Evolutionary conservation across 2,888 invertebrate genomes (phyloP), one percentile per base, ranked within the genome.

Genomic region (Aethes cnicana): DNA sequence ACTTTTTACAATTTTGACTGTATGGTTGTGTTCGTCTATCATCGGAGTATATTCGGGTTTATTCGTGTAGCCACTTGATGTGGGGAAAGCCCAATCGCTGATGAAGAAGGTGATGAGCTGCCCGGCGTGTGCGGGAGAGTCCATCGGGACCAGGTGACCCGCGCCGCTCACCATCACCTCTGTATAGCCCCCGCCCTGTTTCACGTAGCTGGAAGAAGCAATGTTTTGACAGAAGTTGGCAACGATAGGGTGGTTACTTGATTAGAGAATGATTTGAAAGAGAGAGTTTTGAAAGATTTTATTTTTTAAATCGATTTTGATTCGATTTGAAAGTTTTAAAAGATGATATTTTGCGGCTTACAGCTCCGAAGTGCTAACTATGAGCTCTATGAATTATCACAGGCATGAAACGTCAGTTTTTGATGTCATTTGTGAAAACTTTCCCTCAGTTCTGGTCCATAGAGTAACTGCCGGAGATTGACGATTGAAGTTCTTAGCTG

Each of bases 81-180:
- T 79, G 52, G 26, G 71, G 69, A 0, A 65, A 17, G 1, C 66
- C 72, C 65, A 23, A 0, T 68, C 72, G 14, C 63, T 55, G 48
- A 84, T 78, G 63, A 84, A 86, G 61, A 58, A 64, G 11, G 68
- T 58, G 25, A 84, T 62, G 0, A 85, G 63, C 16, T 72, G 52
- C 2, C 57, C 71, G 0, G 91, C 84, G 62, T 90, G 70, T 0
- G 63, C 81, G 0, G 93, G 93, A 56, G 92, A 91, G 72, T 93
- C 93, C 18, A 87, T 74, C 0, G 93, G 92, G 0, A 91, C 91
- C 65, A 93, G 81, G 65, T 94, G 93, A 0, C 94, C 94, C 0
- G 93, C 91, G 46, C 90, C 89, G 1, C 91, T 76, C 0, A 93
- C 85, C 3, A 92, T 57, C 0, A 91, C 86, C 66, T 92, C 92